Percentiles rank a stretch among this genome's conserved stretches.
These are phyloP conservation scores for Conomelus anceps DNA, from an alignment of 2,888 invertebrate species.

Conservation along the genomic window DNA sequence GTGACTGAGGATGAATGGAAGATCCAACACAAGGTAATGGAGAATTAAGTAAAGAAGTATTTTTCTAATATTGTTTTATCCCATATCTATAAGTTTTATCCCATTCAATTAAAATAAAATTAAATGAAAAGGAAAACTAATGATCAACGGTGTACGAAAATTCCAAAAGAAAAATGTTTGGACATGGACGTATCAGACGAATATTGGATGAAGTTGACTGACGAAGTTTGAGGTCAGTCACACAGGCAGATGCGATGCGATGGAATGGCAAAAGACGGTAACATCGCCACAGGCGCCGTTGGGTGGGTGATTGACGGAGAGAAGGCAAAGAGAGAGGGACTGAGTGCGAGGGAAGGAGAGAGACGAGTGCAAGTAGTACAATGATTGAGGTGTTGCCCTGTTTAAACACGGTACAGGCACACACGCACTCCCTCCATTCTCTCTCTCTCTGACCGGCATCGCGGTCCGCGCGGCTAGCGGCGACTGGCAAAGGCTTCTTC, in stretches of 20 bases:
- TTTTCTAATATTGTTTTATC: too few species aligned
- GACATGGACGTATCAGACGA: too few species aligned
- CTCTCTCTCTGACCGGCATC: too few species aligned
- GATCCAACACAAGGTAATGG: too few species aligned
- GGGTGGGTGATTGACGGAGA: neutral
- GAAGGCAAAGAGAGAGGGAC: neutral
- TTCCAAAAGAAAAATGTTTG: too few species aligned
- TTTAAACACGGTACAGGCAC: constrained; percentile 24
- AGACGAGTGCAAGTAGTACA: constrained; percentile 19
- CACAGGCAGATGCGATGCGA: neutral
- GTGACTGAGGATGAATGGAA: too few species aligned
- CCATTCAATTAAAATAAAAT: too few species aligned
- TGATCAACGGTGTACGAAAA: too few species aligned
- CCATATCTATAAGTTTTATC: too few species aligned
- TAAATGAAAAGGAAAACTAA: too few species aligned
- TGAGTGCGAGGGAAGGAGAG: neutral
- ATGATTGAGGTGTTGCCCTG: constrained; percentile 23
- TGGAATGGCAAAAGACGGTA: constrained; percentile 6
- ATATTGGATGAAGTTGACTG: constrained; percentile 15
- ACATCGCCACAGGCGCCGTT: constrained; percentile 8
- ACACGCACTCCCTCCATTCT: neutral
- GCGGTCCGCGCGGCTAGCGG: neutral
- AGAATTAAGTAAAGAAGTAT: too few species aligned
- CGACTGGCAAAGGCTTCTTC: constrained; percentile 1
- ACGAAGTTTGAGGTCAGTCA: neutral